Evolutionary conservation across 2,113 vertebrate species (phyloP).

Genomic region (Cacatua alba): DNA sequence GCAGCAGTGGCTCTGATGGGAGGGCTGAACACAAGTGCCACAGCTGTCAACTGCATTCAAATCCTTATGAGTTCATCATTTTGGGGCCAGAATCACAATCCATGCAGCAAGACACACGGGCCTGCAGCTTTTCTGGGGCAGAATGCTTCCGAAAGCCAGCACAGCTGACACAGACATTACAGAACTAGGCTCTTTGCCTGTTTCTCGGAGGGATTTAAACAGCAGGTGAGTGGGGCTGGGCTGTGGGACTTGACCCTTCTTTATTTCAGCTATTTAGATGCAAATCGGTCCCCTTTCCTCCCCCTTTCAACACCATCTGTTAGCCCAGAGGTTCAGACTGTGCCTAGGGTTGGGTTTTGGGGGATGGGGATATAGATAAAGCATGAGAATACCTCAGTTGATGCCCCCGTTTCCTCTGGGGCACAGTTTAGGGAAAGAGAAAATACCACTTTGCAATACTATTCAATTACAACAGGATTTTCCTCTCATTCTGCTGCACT

Average conservation of each 20-base stretch:
- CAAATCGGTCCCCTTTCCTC: conserved; percentile 45
- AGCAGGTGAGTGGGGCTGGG: conserved; percentile 62
- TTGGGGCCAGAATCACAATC: neutral
- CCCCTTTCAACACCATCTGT: conserved; percentile 52
- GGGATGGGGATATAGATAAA: conserved; percentile 11
- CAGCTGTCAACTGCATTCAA: neutral
- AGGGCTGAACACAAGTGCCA: neutral
- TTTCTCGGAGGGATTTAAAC: conserved; percentile 70
- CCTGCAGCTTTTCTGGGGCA: neutral
- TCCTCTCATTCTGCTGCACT: neutral
- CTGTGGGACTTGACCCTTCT: conserved; percentile 34
- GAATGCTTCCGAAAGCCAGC: neutral
- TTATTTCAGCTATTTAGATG: conserved; percentile 66
- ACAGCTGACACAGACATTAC: neutral
- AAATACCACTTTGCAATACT: neutral
- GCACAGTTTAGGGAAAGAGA: neutral
- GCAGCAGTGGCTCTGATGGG: neutral
- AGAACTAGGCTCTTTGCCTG: neutral
- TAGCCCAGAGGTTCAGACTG: conserved; percentile 50
- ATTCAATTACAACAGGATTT: neutral
- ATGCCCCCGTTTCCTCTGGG: neutral
- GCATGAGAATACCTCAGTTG: neutral
- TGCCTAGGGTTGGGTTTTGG: neutral
- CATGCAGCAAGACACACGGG: neutral
- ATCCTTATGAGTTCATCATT: neutral